A percentile compares a stretch with the other conserved stretches of the same genome.
Conservation (phyloP, 2,113 vertebrate species). For the Halichoeres trimaculatus region DNA sequence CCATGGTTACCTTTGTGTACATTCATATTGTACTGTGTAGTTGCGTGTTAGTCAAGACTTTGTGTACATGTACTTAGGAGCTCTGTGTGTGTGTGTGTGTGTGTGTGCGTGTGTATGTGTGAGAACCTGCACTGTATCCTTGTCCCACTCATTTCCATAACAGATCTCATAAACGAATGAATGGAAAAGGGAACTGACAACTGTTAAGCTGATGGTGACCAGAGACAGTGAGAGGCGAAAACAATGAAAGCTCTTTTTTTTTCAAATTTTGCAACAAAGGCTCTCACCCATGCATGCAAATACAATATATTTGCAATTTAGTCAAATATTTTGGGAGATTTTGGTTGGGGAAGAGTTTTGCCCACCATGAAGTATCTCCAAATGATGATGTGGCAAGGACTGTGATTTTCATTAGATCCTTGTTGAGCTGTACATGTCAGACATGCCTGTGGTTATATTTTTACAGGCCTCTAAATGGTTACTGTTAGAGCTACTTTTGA, state of each 20-base stretch:
- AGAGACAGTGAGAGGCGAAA: neutral
- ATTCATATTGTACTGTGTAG: neutral
- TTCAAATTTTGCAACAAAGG: neutral
- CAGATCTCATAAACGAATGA: slow-evolving; percentile 58
- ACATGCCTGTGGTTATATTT: slow-evolving; percentile 31
- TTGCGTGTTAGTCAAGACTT: neutral
- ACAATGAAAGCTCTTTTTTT: slow-evolving; percentile 10
- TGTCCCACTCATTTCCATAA: slow-evolving; percentile 73
- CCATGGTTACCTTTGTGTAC: slow-evolving; percentile 14
- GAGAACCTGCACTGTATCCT: neutral
- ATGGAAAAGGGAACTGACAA: slow-evolving; percentile 74
- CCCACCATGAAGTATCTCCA: neutral
- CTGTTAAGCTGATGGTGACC: slow-evolving; percentile 30
- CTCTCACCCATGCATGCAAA: slow-evolving; percentile 31
- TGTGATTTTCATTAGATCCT: slow-evolving; percentile 12
- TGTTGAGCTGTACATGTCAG: slow-evolving; percentile 13
- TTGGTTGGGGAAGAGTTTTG: neutral
- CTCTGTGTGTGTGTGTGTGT: neutral
- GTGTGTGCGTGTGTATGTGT: slow-evolving; percentile 7
- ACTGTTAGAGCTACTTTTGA: slow-evolving; percentile 1
- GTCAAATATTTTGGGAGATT: neutral
- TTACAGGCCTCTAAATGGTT: slow-evolving; percentile 8
- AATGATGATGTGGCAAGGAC: neutral
- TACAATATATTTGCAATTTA: slow-evolving; percentile 7
- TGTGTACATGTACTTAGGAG: neutral